Base-by-base conservation (phyloP, 2,797 vertebrate species). In the Pangasius macronema region DNA sequence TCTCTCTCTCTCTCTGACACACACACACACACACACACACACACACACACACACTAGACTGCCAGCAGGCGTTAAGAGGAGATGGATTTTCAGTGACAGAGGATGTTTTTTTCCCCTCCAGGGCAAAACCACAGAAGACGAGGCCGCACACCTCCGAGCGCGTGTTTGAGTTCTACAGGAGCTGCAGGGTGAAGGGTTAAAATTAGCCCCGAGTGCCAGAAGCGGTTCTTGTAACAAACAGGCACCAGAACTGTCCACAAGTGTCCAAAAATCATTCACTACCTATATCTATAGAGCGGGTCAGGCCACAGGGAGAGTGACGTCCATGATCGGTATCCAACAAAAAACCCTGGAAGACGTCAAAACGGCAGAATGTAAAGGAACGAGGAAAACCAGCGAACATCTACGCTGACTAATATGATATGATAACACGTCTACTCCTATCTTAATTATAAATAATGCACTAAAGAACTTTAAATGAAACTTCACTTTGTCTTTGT, bases 21-120 rank as follows among this genome's bases (percentile, higher is more conserved):
- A 49, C 11, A 75, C 42, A 75, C 72, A 75, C 27, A 51, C 72
- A 51, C 42, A 51, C 42, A 53, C 73, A 76, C 73, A 30, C 22
- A 46, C 61, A 55, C 49, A 53, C 63, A 57, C 51, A 57, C 57
- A 72, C 86, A 39, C 59, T 83, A 65, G 70, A 59, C 18, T 46
- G 46, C 72, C 73, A 33, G 72, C 11, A 67, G 72, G 46, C 82
- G 3, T 63, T 36, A 73, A 83, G 51, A 42, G 14, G 22, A 80
- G 61, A 87, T 30, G 49, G 82, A 79, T 84, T 84, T 84, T 70
- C 73, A 68, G 82, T 33, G 72, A 84, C 81, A 87, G 57, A 39
- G 73, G 2, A 20, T 63, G 36, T 33, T 55, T 61, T 82, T 67
- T 20, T 20, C 18, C 39, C 79, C 80, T 83, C n/a, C 51, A 8